Percentiles rank a stretch among this genome's conserved stretches.
Conservation (phyloP, 2,888 invertebrate genomes). For the Amiota minor region DNA sequence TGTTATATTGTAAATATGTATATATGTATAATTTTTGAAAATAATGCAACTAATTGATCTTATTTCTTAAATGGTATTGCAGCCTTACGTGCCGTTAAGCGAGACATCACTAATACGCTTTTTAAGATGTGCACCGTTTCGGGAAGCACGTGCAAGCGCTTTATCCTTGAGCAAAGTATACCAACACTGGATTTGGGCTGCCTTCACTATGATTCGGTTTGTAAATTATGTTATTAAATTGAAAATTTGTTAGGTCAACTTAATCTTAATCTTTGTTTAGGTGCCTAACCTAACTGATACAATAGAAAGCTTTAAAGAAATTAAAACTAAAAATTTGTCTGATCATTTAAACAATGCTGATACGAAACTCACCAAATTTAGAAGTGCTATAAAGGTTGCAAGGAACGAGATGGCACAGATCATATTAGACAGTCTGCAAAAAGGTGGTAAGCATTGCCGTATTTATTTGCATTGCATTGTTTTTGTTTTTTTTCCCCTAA, state of each 20-base stretch:
- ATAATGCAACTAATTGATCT: too few species aligned
- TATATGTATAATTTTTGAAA: constrained; percentile 40
- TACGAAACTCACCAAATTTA: neutral
- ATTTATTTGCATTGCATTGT: neutral
- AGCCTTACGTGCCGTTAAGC: constrained; percentile 81
- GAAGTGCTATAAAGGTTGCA: too few species aligned
- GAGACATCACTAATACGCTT: constrained; percentile 78
- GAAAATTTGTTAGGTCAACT: too few species aligned
- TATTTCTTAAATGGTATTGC: neutral
- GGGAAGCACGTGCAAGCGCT: constrained; percentile 75
- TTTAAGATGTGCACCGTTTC: constrained; percentile 74
- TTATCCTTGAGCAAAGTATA: constrained; percentile 81
- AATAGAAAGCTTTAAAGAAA: too few species aligned
- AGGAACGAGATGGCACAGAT: too few species aligned
- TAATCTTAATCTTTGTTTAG: too few species aligned
- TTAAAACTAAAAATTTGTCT: too few species aligned
- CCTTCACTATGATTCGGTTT: constrained; percentile 81
- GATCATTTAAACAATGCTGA: neutral
- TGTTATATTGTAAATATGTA: too few species aligned
- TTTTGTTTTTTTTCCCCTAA: neutral
- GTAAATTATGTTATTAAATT: too few species aligned
- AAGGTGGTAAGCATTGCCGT: too few species aligned
- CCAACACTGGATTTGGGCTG: constrained; percentile 81
- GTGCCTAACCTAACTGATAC: too few species aligned
- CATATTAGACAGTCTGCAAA: too few species aligned